Conservation (phyloP, 2,888 invertebrate species). For the Muschampia plurimacula region DNA sequence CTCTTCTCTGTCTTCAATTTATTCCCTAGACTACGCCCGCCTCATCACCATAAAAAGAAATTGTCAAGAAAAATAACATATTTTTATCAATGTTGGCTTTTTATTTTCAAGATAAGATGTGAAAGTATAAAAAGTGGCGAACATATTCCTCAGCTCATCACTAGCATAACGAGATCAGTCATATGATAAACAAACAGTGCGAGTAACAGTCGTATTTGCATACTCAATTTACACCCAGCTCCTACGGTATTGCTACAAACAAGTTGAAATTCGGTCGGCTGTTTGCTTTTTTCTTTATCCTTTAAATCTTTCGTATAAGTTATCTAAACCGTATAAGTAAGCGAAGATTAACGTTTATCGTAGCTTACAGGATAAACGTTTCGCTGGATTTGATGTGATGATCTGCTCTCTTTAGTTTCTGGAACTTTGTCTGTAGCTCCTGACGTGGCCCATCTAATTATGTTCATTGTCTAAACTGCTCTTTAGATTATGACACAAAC, state of each 20-base stretch:
- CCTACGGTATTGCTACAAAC: conserved; percentile 24
- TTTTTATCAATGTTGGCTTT: neutral
- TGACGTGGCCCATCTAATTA: neutral
- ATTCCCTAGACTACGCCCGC: neutral
- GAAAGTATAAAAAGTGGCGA: neutral
- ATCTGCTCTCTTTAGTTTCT: neutral
- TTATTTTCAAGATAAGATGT: neutral
- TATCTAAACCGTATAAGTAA: neutral
- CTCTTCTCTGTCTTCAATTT: neutral
- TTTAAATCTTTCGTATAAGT: neutral
- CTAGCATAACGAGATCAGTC: conserved; percentile 27
- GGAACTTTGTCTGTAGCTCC: neutral
- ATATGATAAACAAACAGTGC: conserved; percentile 31
- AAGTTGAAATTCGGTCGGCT: conserved; percentile 13
- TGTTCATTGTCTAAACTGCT: no score
- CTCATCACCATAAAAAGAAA: neutral
- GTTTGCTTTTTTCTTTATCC: conserved; percentile 1
- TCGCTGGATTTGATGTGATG: conserved; percentile 7
- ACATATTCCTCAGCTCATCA: conserved; percentile 15
- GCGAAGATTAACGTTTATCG: neutral
- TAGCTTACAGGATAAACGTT: neutral
- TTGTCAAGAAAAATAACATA: neutral
- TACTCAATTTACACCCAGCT: conserved; percentile 30
- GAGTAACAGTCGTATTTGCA: conserved; percentile 36
- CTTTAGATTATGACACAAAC: no score